Percentiles rank a stretch among this genome's conserved stretches.
These are phyloP conservation scores for Rhynchomys soricoides DNA, from an alignment of 2,113 vertebrate species.

Conservation along the genomic window DNA sequence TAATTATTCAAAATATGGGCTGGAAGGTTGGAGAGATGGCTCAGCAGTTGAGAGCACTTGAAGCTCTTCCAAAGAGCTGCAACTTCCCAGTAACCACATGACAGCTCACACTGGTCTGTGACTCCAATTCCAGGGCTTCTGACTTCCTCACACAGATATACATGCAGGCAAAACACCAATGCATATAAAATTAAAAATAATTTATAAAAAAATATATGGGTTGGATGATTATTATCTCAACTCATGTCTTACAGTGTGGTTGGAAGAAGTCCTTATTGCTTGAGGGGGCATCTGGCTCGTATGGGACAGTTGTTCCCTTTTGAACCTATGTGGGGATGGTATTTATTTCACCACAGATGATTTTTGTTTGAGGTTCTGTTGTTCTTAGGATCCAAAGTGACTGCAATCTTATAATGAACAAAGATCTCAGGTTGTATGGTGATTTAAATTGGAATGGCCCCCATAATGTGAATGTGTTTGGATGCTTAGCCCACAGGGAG, in stretches of 20 bases:
- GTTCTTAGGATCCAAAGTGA: not conserved
- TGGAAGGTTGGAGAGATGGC: no score
- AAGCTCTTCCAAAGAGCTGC: no score
- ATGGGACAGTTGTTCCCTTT: not conserved
- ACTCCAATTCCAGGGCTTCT: no score
- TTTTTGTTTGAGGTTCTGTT: not conserved
- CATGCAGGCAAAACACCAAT: no score
- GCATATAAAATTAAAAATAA: no score
- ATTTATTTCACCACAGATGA: not conserved
- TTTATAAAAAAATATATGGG: not conserved
- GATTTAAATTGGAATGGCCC: not conserved
- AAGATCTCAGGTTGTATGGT: not conserved
- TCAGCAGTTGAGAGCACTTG: no score
- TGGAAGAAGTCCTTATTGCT: not conserved
- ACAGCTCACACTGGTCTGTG: no score
- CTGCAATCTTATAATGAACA: not conserved
- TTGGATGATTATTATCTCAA: not conserved
- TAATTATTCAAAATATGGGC: not conserved
- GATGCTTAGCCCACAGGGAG: not conserved
- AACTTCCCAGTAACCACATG: no score
- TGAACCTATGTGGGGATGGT: not conserved
- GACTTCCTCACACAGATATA: no score
- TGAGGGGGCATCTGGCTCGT: not conserved
- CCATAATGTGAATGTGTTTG: not conserved
- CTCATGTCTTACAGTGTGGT: not conserved